These are phyloP conservation scores for Corapipo altera DNA, from an alignment of 2,113 vertebrate genomes.

Conservation along the genomic window DNA sequence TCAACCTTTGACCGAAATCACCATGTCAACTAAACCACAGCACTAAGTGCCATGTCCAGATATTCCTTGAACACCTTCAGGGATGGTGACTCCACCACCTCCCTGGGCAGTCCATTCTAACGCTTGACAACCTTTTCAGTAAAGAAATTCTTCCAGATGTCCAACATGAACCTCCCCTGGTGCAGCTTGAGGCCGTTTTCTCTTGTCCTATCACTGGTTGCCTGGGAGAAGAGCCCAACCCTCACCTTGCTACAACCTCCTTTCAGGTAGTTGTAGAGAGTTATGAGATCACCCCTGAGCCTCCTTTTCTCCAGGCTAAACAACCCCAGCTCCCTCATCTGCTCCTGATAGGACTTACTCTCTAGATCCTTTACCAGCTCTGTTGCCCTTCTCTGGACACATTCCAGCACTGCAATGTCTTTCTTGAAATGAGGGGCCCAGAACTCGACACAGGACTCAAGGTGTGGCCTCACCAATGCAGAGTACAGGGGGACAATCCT, in stretches of 20 bases:
- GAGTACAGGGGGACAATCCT: too few relatives aligned
- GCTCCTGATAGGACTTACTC: not conserved
- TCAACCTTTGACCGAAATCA: not conserved
- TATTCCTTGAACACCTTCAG: not conserved
- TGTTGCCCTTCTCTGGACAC: rapidly evolving
- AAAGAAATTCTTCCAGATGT: not conserved
- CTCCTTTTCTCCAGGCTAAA: not conserved
- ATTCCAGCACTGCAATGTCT: not conserved
- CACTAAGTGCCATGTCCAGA: not conserved
- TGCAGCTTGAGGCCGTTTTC: not conserved
- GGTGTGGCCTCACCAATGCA: too few relatives aligned
- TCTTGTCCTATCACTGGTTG: not conserved
- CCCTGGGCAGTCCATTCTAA: not conserved
- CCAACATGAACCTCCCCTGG: not conserved
- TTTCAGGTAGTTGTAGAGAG: not conserved
- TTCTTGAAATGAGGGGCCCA: not conserved
- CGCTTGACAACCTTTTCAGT: not conserved
- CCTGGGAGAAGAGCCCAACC: rapidly evolving
- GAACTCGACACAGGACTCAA: not conserved
- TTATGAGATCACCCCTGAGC: not conserved
- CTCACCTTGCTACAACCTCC: rapidly evolving
- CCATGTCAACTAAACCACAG: not conserved
- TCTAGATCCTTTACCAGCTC: not conserved
- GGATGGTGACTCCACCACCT: not conserved
- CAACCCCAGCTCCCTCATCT: not conserved